phyloP scores from a whole-genome alignment of 2,888 invertebrate genomes.

The Leptopilina drosophilae region DNA sequence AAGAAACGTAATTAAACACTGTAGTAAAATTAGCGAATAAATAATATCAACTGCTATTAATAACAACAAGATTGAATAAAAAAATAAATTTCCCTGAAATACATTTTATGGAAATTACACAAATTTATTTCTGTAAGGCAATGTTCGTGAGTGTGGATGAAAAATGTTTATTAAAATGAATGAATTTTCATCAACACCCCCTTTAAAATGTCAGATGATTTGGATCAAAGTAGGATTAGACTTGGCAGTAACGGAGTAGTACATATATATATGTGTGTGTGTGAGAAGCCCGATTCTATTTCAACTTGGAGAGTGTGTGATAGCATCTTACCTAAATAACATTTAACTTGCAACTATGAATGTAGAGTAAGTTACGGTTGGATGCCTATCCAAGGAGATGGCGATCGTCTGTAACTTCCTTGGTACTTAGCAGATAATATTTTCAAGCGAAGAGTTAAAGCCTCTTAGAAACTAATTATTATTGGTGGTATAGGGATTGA shows the following conservation, averaged over 20 bases:
- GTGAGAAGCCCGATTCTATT: conserved; percentile 1
- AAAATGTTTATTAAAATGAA: too few relatives aligned
- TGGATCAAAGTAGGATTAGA: neutral
- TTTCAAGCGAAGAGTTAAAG: conserved; percentile 24
- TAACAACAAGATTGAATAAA: too few relatives aligned
- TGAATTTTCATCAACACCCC: too few relatives aligned
- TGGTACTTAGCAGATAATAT: conserved; percentile 28
- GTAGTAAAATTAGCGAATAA: too few relatives aligned
- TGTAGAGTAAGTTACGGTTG: conserved; percentile 17
- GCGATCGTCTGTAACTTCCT: conserved; percentile 27
- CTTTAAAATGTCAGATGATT: too few relatives aligned
- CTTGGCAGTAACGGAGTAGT: neutral
- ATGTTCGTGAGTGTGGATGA: too few relatives aligned
- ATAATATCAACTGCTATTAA: too few relatives aligned
- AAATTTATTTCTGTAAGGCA: too few relatives aligned
- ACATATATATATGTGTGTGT: neutral
- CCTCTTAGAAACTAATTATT: conserved; percentile 17
- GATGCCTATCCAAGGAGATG: conserved; percentile 14
- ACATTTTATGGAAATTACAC: too few relatives aligned
- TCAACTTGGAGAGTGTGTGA: neutral
- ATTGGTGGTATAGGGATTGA: neutral
- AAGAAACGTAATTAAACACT: too few relatives aligned
- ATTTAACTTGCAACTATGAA: conserved; percentile 20
- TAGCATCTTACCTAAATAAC: conserved; percentile 13
- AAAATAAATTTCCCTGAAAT: too few relatives aligned